Percentiles rank a stretch among this genome's conserved stretches.
Conservation (phyloP, 2,113 vertebrate species). For the Haemorhous mexicanus region DNA sequence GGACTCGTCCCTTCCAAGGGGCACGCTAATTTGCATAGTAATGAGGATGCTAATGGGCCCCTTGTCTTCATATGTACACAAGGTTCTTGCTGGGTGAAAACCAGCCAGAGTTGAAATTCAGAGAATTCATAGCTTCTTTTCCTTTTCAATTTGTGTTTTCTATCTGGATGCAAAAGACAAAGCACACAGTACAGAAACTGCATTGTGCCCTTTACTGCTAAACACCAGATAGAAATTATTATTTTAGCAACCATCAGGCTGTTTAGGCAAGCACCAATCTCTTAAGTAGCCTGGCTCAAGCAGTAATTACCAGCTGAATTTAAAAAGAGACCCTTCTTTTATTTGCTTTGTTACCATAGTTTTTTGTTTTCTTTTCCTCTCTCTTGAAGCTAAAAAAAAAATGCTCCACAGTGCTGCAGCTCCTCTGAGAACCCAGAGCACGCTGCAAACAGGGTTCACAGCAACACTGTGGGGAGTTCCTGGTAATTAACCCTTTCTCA, state of each 20-base stretch:
- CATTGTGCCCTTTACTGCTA: neutral
- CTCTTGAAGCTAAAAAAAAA: neutral
- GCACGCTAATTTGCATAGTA: conserved; percentile 38
- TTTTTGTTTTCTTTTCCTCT: conserved; percentile 26
- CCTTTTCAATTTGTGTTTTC: neutral
- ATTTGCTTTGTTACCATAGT: conserved; percentile 32
- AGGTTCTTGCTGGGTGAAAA: neutral
- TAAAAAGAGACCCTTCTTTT: conserved; percentile 43
- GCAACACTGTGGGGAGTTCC: neutral
- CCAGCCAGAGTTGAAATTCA: neutral
- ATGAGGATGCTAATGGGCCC: conserved; percentile 26
- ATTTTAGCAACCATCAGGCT: neutral
- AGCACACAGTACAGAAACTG: neutral
- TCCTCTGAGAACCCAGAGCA: neutral
- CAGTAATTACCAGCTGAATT: neutral
- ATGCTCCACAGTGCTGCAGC: neutral
- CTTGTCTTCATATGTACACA: conserved; percentile 35
- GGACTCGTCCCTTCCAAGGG: neutral
- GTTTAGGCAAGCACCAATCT: neutral
- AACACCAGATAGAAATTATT: neutral
- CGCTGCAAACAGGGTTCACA: neutral
- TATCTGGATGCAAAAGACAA: neutral
- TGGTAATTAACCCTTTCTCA: neutral
- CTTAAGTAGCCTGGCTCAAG: conserved; percentile 20
- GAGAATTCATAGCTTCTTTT: neutral